A percentile compares a stretch with the other conserved stretches of the same genome.
Conservation (phyloP, 2,113 vertebrate species). For the Fukomys damarensis region DNA sequence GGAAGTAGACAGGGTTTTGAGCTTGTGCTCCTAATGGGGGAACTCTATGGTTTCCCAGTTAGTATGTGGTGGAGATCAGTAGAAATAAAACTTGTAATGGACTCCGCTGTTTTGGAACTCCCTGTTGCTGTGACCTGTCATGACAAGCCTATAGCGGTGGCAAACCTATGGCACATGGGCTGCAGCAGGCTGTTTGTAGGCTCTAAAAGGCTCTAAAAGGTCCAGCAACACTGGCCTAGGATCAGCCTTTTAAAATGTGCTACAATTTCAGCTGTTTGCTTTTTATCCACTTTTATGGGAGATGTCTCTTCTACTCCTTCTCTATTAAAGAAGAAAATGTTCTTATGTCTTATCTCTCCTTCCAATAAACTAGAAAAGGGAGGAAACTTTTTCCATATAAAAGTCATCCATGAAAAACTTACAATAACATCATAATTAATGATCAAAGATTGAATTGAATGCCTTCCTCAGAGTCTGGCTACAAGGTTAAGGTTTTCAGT, state of each 20-base stretch:
- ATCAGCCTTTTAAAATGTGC: background rate
- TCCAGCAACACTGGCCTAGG: background rate
- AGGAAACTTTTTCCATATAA: background rate
- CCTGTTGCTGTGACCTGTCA: background rate
- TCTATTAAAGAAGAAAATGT: background rate
- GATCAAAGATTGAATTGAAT: slow-evolving; percentile 2
- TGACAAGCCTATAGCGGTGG: background rate
- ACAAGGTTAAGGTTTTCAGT: background rate
- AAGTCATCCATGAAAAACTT: slow-evolving; percentile 8
- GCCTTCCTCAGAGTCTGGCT: background rate
- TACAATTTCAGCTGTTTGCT: slow-evolving; percentile 6
- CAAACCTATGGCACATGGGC: background rate
- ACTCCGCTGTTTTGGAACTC: background rate
- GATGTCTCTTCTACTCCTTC: background rate
- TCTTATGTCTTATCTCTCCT: background rate
- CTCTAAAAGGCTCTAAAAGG: background rate
- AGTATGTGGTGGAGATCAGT: background rate
- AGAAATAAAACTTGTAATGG: background rate
- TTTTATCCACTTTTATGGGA: background rate
- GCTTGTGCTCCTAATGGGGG: background rate
- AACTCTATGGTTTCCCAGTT: background rate
- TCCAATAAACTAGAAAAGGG: slow-evolving; percentile 15
- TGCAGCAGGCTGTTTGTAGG: background rate
- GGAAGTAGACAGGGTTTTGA: background rate
- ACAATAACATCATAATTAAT: slow-evolving; percentile 2